A percentile compares a stretch with the other conserved stretches of the same genome.
Evolutionary conservation across 2,113 vertebrate genomes (phyloP).

Genomic region (Hippocampus guttulatus): DNA sequence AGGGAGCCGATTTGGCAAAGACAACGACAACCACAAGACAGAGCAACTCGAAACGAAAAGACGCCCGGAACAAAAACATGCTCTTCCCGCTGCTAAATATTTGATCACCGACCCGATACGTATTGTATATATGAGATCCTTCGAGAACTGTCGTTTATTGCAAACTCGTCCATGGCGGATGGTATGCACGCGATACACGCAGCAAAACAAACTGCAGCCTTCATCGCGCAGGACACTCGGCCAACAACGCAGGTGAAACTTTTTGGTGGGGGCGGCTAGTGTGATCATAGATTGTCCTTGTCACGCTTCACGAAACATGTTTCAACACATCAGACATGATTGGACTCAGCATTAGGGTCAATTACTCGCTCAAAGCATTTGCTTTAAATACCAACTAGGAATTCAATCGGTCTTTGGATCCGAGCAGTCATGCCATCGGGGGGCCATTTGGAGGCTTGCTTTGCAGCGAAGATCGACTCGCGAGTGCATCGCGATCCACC

Average conservation of each 20-base stretch:
- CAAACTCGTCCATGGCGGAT: too few species aligned
- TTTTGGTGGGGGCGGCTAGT: neutral
- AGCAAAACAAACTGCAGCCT: too few species aligned
- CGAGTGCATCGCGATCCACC: too few species aligned
- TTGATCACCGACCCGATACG: neutral
- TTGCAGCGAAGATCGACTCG: too few species aligned
- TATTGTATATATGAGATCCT: neutral
- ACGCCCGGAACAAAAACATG: neutral
- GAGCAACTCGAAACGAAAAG: neutral
- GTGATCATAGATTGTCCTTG: conserved; percentile 35
- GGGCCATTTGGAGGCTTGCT: too few species aligned
- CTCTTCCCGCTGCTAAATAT: neutral
- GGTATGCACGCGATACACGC: too few species aligned
- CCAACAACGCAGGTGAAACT: too few species aligned
- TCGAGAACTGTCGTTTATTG: neutral
- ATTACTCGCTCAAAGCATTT: conserved; percentile 53
- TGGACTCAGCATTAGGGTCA: conserved; percentile 30
- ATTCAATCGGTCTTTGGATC: conserved; percentile 47
- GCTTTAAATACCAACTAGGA: conserved; percentile 52
- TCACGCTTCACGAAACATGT: conserved; percentile 41
- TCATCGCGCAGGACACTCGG: too few species aligned
- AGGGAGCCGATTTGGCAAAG: neutral
- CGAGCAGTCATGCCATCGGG: conserved; percentile 26
- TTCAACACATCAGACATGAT: conserved; percentile 31
- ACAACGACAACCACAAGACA: conserved; percentile 1